Evolutionary conservation across 2,113 vertebrate species (phyloP).

Genomic region (Scomber scombrus): DNA sequence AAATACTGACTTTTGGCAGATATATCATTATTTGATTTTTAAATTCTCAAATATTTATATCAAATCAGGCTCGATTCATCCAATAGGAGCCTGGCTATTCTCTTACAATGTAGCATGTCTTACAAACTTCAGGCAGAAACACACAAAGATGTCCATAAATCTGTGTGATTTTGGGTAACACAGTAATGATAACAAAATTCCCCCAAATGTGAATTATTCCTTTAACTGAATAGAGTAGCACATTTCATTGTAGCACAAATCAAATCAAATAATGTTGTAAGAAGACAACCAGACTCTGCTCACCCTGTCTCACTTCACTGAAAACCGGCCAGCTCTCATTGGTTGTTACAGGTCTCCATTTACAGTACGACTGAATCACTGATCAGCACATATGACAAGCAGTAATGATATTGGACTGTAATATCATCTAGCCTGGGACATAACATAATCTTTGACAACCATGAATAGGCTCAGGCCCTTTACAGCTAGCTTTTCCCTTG

Average conservation of each 20-base stretch:
- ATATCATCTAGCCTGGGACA: not conserved
- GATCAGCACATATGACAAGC: not conserved
- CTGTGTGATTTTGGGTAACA: not conserved
- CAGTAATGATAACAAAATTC: not conserved
- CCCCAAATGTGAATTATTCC: not conserved
- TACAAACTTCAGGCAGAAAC: not conserved
- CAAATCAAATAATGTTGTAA: constrained; percentile 14
- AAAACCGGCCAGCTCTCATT: constrained; percentile 23
- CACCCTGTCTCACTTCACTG: not conserved
- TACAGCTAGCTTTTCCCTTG: not conserved
- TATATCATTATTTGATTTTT: too few species aligned
- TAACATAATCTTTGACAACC: constrained; percentile 2
- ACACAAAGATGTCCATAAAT: not conserved
- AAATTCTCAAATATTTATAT: too few species aligned
- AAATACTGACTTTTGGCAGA: too few species aligned
- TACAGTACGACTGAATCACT: not conserved
- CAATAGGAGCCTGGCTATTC: too few species aligned
- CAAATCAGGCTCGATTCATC: too few species aligned
- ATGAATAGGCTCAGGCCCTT: constrained; percentile 1
- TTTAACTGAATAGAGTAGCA: not conserved
- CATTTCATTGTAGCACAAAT: not conserved
- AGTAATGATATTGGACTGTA: not conserved
- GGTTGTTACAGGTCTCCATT: not conserved
- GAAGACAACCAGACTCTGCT: constrained; percentile 13
- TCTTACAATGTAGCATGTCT: not conserved